A percentile compares a stretch with the other conserved stretches of the same genome.
These are phyloP conservation scores for Onthophagus sagittarius DNA, from an alignment of 2,888 invertebrate species.

Conservation along the genomic window DNA sequence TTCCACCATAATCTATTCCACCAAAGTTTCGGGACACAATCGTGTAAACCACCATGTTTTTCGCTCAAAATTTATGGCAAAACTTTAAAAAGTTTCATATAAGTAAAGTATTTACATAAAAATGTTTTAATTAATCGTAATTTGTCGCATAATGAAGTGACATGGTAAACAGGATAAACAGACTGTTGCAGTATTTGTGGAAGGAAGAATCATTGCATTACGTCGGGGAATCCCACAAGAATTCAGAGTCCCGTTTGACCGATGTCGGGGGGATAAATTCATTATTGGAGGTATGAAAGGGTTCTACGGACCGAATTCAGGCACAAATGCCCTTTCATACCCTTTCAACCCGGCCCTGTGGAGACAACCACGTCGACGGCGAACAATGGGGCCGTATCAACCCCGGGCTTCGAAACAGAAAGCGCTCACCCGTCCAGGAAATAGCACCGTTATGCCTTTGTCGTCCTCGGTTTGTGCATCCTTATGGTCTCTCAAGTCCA, in stretches of 20 bases:
- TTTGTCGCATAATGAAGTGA: not conserved
- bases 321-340: constrained; percentile 17
- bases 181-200: not conserved
- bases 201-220: constrained; percentile 20
- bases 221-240: constrained; percentile 19
- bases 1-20: not conserved
- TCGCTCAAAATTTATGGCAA: not conserved
- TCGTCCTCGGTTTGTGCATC: constrained; percentile 2
- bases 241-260: constrained; percentile 20
- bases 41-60: not conserved
- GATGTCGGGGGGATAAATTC: constrained; percentile 20
- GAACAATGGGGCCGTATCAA: constrained; percentile 22
- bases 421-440: constrained; percentile 23
- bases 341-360: not conserved
- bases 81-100: not conserved
- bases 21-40: not conserved
- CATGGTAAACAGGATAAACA: constrained; percentile 17
- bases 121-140: no score
- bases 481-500: constrained; percentile 8
- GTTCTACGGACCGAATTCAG: constrained; percentile 5
- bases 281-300: constrained; percentile 22
- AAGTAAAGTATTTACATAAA: not conserved
- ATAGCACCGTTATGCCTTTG: constrained; percentile 19
- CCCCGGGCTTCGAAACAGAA: constrained; percentile 16
- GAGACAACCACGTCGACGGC: constrained; percentile 2